phyloP scores from a whole-genome alignment of 2,797 vertebrate genomes.

The Gymnoscopelus microlampas region DNA sequence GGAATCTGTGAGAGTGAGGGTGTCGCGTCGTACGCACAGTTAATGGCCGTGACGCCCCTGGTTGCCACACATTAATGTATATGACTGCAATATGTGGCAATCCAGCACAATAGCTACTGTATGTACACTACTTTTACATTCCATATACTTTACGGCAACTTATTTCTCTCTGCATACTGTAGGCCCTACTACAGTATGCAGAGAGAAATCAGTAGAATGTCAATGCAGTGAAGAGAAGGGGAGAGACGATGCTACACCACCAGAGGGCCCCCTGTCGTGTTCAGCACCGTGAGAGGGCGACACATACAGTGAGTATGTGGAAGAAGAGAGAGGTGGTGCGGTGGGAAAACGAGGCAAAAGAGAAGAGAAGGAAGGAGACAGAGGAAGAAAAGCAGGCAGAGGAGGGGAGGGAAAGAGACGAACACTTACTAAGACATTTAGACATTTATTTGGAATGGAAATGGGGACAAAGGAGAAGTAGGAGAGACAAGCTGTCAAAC shows the following conservation, averaged over 20 bases:
- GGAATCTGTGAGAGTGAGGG: too few relatives aligned
- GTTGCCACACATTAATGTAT: too few relatives aligned
- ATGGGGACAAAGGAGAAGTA: background rate
- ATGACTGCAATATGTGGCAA: too few relatives aligned
- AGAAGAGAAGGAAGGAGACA: conserved; percentile 8
- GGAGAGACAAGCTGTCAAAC: background rate
- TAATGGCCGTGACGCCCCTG: too few relatives aligned
- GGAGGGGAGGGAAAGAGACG: conserved; percentile 2
- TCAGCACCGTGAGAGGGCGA: conserved; percentile 17
- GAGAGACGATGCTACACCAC: conserved; percentile 51
- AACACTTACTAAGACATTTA: background rate
- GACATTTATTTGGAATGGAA: background rate
- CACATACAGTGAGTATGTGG: too few relatives aligned
- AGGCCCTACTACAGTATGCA: background rate
- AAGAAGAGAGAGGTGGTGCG: background rate
- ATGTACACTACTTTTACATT: too few relatives aligned
- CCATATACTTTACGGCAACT: too few relatives aligned
- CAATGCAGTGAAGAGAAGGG: conserved; percentile 31
- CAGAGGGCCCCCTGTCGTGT: conserved; percentile 70
- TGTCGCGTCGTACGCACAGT: too few relatives aligned
- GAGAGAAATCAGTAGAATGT: conserved; percentile 20
- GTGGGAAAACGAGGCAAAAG: conserved; percentile 16
- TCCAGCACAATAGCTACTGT: too few relatives aligned
- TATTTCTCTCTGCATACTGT: too few relatives aligned
- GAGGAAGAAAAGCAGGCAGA: background rate